These are phyloP conservation scores for Theristicus caerulescens DNA, from an alignment of 2,113 vertebrate genomes.

Conservation along the genomic window DNA sequence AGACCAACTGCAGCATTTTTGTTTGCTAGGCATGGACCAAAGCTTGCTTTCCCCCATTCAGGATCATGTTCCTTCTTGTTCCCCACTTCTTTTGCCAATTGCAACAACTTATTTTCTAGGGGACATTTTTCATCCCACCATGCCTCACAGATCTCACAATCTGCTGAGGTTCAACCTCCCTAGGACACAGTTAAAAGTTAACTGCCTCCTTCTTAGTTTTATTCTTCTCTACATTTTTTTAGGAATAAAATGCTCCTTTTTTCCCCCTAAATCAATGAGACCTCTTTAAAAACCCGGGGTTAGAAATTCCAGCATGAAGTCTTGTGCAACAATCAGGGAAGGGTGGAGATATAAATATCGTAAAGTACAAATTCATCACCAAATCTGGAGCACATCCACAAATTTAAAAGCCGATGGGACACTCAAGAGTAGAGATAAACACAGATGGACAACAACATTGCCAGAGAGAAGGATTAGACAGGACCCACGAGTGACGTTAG, in stretches of 20 bases:
- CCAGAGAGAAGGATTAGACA: conserved; percentile 42
- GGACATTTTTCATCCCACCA: background rate
- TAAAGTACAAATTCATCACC: conserved; percentile 25
- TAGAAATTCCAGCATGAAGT: conserved; percentile 16
- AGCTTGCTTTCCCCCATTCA: background rate
- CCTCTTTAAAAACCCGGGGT: background rate
- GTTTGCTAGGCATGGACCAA: background rate
- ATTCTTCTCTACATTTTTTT: background rate
- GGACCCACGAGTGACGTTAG: background rate
- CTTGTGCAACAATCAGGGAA: conserved; percentile 25
- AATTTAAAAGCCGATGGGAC: conserved; percentile 19
- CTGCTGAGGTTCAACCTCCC: background rate
- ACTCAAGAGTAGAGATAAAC: conserved; percentile 51
- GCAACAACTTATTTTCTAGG: background rate
- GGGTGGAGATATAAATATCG: conserved; percentile 56
- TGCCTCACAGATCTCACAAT: background rate
- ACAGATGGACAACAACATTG: conserved; percentile 49
- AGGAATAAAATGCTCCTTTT: background rate
- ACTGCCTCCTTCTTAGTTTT: background rate
- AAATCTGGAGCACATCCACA: conserved; percentile 46
- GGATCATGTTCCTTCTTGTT: background rate
- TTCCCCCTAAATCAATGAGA: background rate
- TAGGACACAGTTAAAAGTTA: background rate
- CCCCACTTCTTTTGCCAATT: background rate
- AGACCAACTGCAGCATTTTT: background rate